Evolutionary conservation across 2,113 vertebrate species (phyloP).

Genomic region (Tetrao urogallus): DNA sequence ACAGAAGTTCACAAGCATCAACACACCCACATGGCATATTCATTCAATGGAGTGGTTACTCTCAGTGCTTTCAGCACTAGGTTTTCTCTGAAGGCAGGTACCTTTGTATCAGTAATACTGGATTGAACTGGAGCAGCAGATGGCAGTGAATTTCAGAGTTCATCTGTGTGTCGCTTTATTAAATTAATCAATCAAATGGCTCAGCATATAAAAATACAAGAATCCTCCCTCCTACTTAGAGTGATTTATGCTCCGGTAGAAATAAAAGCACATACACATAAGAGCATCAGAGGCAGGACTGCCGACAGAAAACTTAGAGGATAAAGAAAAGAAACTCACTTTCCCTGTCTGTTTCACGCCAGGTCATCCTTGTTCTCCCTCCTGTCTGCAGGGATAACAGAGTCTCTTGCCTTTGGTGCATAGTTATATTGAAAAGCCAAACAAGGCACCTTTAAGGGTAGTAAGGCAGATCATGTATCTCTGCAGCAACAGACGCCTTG

Average conservation of each 20-base stretch:
- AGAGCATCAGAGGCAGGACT: background rate
- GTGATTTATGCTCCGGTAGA: background rate
- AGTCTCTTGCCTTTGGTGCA: conserved; percentile 36
- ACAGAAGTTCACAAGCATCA: background rate
- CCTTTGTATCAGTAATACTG: background rate
- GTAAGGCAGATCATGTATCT: conserved; percentile 54
- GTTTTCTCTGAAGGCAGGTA: background rate
- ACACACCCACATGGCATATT: background rate
- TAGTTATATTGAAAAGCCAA: conserved; percentile 10
- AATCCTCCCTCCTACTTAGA: background rate
- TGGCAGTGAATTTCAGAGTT: conserved; percentile 17
- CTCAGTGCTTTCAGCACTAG: background rate
- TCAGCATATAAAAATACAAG: conserved; percentile 58
- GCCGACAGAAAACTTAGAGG: background rate
- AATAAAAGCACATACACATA: conserved; percentile 17
- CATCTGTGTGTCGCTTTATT: background rate
- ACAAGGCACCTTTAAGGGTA: conserved; percentile 61
- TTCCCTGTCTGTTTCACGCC: background rate
- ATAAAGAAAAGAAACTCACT: conserved; percentile 31
- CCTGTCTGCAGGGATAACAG: background rate
- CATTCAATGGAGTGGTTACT: background rate
- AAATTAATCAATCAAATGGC: conserved; percentile 36
- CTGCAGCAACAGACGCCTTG: background rate
- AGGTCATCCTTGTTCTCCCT: background rate
- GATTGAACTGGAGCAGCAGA: conserved; percentile 12